A percentile compares a stretch with the other conserved stretches of the same genome.
phyloP scores from a whole-genome alignment of 2,113 vertebrate genomes.

The Speoplatyrhinus poulsoni region DNA sequence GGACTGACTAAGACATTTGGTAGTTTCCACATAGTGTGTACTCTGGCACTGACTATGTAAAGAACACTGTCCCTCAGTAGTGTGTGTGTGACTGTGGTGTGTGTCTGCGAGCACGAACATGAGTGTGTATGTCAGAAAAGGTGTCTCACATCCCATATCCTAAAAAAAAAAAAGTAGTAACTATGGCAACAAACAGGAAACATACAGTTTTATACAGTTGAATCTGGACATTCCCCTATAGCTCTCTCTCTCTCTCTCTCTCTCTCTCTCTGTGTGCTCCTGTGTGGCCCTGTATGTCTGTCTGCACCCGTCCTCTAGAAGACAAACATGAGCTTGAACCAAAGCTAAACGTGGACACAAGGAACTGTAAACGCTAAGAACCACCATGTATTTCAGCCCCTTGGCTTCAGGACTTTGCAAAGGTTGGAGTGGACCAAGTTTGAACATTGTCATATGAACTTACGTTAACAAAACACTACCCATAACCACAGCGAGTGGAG shows the following conservation, averaged over 20 bases:
- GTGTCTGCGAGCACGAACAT: slow-evolving; percentile 14
- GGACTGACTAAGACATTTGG: slow-evolving; percentile 34
- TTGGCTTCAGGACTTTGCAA: slow-evolving; percentile 37
- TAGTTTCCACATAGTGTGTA: slow-evolving; percentile 1
- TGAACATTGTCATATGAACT: slow-evolving; percentile 52
- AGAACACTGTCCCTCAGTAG: background rate
- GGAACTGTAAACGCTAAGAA: slow-evolving; percentile 36
- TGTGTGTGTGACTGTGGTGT: slow-evolving; percentile 6
- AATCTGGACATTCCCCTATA: slow-evolving; percentile 51
- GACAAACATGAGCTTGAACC: slow-evolving; percentile 53
- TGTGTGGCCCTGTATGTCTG: slow-evolving; percentile 44
- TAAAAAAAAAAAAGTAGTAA: slow-evolving; percentile 41
- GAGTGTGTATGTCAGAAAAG: slow-evolving; percentile 41
- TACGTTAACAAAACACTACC: slow-evolving; percentile 40
- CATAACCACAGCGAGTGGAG: slow-evolving; percentile 44
- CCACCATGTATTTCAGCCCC: slow-evolving; percentile 37
- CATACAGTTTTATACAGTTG: slow-evolving; percentile 42
- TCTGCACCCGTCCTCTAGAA: slow-evolving; percentile 52
- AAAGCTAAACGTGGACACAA: slow-evolving; percentile 62
- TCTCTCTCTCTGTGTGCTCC: slow-evolving; percentile 21
- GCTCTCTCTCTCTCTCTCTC: slow-evolving; percentile 18
- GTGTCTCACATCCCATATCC: slow-evolving; percentile 54
- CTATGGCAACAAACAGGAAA: slow-evolving; percentile 68
- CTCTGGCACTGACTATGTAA: background rate
- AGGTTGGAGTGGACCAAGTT: slow-evolving; percentile 25